These are phyloP conservation scores for Myripristis jacobus DNA, from an alignment of 2,797 vertebrate species.

Conservation along the genomic window DNA sequence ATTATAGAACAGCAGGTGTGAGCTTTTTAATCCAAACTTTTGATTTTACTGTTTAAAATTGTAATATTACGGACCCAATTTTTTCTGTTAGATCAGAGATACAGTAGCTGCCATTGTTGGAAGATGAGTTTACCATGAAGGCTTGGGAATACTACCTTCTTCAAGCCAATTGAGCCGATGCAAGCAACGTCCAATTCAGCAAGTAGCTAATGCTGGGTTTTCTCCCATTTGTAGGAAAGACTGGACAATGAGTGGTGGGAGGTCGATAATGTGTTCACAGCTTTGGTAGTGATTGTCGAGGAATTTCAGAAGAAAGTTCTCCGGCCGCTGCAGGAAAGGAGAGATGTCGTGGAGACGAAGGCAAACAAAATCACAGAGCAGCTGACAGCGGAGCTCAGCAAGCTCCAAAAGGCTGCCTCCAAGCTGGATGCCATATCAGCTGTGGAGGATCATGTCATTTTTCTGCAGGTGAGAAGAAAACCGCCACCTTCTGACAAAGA, in stretches of 20 bases:
- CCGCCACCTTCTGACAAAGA: no score
- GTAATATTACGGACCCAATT: no score
- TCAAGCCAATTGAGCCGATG: no score
- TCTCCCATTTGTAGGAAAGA: slow-evolving; percentile 41
- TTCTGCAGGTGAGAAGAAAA: slow-evolving; percentile 67
- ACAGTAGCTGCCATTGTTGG: no score
- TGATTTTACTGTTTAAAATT: no score
- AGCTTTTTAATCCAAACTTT: no score
- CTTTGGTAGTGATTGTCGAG: slow-evolving; percentile 19
- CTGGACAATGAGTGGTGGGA: slow-evolving; percentile 28
- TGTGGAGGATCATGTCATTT: slow-evolving; percentile 71
- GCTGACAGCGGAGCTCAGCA: slow-evolving; percentile 50
- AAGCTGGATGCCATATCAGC: slow-evolving; percentile 43
- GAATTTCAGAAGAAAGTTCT: neutral
- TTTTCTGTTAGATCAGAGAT: no score
- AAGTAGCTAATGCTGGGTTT: neutral
- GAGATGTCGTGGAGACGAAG: slow-evolving; percentile 24
- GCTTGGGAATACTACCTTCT: no score
- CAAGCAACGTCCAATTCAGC: no score
- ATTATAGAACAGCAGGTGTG: no score
- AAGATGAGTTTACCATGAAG: no score
- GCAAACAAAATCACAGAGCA: slow-evolving; percentile 23
- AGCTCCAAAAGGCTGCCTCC: slow-evolving; percentile 18
- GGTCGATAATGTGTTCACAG: slow-evolving; percentile 16
- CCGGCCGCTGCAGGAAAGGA: slow-evolving; percentile 45